phyloP scores from a whole-genome alignment of 2,797 vertebrate genomes.

The Molossus molossus region DNA sequence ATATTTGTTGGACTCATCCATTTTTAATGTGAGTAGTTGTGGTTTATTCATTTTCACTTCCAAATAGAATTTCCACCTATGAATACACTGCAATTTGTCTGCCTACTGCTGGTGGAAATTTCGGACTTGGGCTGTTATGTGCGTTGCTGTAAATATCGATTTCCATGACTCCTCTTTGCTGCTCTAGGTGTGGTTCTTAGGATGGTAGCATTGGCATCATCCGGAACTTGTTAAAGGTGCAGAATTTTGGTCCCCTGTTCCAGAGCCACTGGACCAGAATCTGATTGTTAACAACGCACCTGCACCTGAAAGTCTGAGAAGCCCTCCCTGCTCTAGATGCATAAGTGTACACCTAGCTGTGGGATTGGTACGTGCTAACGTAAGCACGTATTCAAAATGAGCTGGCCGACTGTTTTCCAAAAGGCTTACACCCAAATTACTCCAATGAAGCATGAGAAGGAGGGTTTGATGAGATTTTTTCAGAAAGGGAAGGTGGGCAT shows the following conservation, averaged over 20 bases:
- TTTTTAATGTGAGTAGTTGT: conserved; percentile 54
- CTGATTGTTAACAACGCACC: background rate
- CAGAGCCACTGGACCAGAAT: background rate
- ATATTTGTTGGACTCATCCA: conserved; percentile 12
- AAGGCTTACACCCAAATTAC: rapidly evolving
- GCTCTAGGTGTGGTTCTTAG: background rate
- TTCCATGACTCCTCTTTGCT: background rate
- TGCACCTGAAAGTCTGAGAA: background rate
- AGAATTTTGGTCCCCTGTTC: background rate
- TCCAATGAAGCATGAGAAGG: rapidly evolving
- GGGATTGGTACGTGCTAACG: rapidly evolving
- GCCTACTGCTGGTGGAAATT: background rate
- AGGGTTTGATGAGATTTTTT: background rate
- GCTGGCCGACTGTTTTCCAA: background rate
- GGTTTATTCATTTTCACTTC: conserved; percentile 62
- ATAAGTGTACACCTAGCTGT: no score
- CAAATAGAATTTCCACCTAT: background rate
- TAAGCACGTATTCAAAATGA: rapidly evolving
- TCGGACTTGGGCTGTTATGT: background rate
- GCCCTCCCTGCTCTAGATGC: rapidly evolving
- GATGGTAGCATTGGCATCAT: background rate
- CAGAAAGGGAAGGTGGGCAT: background rate
- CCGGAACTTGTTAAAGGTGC: background rate
- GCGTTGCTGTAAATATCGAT: background rate
- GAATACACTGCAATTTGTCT: background rate